phyloP scores from a whole-genome alignment of 2,113 vertebrate genomes.

The Erythrocercus mccallii region DNA sequence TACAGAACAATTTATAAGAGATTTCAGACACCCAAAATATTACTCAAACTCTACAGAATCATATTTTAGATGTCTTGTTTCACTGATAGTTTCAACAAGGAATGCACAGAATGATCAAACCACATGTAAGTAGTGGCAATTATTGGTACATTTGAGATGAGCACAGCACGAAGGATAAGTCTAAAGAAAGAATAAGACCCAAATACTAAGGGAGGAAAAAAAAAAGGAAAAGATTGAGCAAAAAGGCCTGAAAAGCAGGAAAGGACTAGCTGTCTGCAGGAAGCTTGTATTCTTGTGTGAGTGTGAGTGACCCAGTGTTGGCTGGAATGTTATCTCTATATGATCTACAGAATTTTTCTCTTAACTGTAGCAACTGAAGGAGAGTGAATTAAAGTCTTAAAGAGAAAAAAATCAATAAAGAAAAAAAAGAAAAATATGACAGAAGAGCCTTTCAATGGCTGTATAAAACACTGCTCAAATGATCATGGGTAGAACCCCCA shows the following conservation, averaged over 20 bases:
- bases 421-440: slow-evolving; percentile 42
- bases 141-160: slow-evolving; percentile 78
- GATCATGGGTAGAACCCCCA: not conserved
- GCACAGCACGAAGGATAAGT: slow-evolving; percentile 70
- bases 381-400: slow-evolving; percentile 75
- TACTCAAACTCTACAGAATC: slow-evolving; percentile 45
- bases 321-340: slow-evolving; percentile 69
- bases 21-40: slow-evolving; percentile 56
- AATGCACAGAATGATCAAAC: slow-evolving; percentile 71
- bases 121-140: slow-evolving; percentile 70
- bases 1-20: slow-evolving; percentile 33
- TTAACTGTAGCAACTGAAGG: slow-evolving; percentile 66
- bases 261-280: slow-evolving; percentile 71
- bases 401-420: slow-evolving; percentile 75
- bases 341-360: slow-evolving; percentile 73
- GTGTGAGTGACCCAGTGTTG: slow-evolving; percentile 68
- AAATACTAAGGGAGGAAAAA: slow-evolving; percentile 65
- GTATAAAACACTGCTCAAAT: not conserved
- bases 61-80: slow-evolving; percentile 61
- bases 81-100: slow-evolving; percentile 60
- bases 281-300: slow-evolving; percentile 69
- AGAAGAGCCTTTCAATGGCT: slow-evolving; percentile 52
- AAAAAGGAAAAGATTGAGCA: slow-evolving; percentile 55
- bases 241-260: slow-evolving; percentile 69
- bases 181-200: slow-evolving; percentile 76